These are phyloP conservation scores for Sphaerophoria rueppellii DNA, from an alignment of 2,888 invertebrate genomes.

Conservation along the genomic window DNA sequence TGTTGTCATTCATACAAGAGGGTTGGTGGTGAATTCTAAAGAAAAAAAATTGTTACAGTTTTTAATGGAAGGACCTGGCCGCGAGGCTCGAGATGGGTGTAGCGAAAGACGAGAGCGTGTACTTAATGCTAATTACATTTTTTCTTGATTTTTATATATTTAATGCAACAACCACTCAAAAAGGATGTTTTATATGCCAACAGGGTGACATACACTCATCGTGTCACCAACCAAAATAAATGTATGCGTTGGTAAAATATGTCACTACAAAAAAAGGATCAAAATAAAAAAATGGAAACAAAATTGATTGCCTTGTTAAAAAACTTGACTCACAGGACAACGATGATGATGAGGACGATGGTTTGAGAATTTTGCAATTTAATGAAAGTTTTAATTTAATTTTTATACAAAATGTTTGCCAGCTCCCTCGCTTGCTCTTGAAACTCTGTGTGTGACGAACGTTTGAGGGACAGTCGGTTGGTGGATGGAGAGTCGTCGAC, in stretches of 20 bases:
- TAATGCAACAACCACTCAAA: constrained; percentile 21
- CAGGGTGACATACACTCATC: constrained; percentile 29
- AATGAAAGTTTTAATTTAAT: constrained; percentile 68
- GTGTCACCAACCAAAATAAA: constrained; percentile 18
- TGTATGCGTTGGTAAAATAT: constrained; percentile 32
- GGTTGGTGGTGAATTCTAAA: background rate
- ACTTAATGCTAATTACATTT: constrained; percentile 70
- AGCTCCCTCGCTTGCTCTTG: background rate
- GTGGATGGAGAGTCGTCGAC: too few species aligned
- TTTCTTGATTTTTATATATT: constrained; percentile 41
- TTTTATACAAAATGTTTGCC: constrained; percentile 4
- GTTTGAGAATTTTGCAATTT: constrained; percentile 33
- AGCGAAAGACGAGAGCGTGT: constrained; percentile 63
- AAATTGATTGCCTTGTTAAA: constrained; percentile 59
- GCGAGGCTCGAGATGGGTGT: constrained; percentile 53
- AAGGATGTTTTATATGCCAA: constrained; percentile 46
- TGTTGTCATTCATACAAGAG: constrained; percentile 21
- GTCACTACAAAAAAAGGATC: background rate
- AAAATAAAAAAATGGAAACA: background rate
- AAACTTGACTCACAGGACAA: constrained; percentile 29
- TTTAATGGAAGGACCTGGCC: constrained; percentile 63
- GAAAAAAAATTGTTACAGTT: constrained; percentile 7
- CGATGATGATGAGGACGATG: background rate
- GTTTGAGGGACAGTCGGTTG: too few species aligned
- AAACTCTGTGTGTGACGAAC: background rate